Evolutionary conservation across 1,140 invertebrate genomes (phyloP).

Genomic region (Aphaenogaster ashmeadi): DNA sequence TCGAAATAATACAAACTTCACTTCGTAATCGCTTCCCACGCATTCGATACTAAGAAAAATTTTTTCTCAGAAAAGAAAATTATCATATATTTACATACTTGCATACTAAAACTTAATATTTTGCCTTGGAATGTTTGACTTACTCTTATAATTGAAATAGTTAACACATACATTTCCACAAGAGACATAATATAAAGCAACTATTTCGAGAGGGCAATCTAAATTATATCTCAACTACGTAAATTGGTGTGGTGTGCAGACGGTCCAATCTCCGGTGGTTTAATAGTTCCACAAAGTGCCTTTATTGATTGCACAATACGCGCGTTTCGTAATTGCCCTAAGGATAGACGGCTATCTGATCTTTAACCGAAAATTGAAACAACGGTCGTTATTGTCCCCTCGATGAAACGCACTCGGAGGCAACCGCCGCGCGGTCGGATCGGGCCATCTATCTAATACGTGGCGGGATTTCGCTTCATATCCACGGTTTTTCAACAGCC

Average conservation of each 20-base stretch:
- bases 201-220: constrained; percentile 9
- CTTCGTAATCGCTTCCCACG: constrained; percentile 36
- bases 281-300: constrained; percentile 51
- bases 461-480: constrained; percentile 61
- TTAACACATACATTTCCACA: neutral
- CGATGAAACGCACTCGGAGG: constrained; percentile 62
- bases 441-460: constrained; percentile 72
- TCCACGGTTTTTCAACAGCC: constrained; percentile 70
- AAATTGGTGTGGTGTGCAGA: constrained; percentile 24
- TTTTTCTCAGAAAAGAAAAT: constrained; percentile 38
- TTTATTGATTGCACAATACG: constrained; percentile 56
- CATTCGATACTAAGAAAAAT: constrained; percentile 30
- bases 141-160: neutral
- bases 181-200: neutral
- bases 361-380: constrained; percentile 68
- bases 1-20: constrained; percentile 1
- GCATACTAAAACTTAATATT: neutral
- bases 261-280: constrained; percentile 48
- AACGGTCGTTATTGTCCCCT: constrained; percentile 53
- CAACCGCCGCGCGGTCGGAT: constrained; percentile 46
- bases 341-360: constrained; percentile 42
- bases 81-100: constrained; percentile 2
- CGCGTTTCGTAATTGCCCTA: constrained; percentile 48
- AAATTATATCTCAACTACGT: constrained; percentile 38
- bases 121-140: neutral